phyloP scores from a whole-genome alignment of 1,140 invertebrate species.

The Drosophila lacteicornis region DNA sequence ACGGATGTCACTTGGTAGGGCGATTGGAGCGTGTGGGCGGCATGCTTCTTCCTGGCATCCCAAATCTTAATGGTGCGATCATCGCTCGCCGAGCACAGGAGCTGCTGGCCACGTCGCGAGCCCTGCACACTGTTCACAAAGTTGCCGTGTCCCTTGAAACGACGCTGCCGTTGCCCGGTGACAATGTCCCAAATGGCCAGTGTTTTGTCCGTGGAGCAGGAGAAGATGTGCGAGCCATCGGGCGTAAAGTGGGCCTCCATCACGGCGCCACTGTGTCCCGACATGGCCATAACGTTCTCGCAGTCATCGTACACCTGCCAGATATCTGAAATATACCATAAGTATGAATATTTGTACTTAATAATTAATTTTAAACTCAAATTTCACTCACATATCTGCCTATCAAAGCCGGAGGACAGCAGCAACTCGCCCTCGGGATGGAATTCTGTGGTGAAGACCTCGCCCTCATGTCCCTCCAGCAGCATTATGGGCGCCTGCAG shows the following conservation, averaged over 20 bases:
- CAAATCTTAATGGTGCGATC: conserved; percentile 97
- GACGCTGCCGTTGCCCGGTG: conserved; percentile 94
- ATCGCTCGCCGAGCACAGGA: conserved; percentile 97
- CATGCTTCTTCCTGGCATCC: conserved; percentile 93
- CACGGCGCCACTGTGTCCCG: conserved; percentile 97
- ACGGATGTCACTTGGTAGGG: conserved; percentile 95
- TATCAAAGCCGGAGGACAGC: conserved; percentile 97
- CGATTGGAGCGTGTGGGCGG: conserved; percentile 92
- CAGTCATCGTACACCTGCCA: conserved; percentile 99
- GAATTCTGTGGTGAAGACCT: conserved; percentile 97
- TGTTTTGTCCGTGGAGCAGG: conserved; percentile 97
- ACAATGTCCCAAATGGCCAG: conserved; percentile 97
- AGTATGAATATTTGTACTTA: no score
- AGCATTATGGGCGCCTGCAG: conserved; percentile 98
- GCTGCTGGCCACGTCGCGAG: conserved; percentile 93
- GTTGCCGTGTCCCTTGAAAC: conserved; percentile 95
- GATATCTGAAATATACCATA: conserved; percentile 89
- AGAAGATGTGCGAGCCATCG: conserved; percentile 95
- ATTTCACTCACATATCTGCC: conserved; percentile 95
- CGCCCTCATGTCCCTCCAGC: conserved; percentile 98
- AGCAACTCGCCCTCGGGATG: conserved; percentile 98
- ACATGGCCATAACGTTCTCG: conserved; percentile 97
- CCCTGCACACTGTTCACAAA: conserved; percentile 95
- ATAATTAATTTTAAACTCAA: no score
- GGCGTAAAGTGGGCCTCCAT: conserved; percentile 98